A percentile compares a stretch with the other conserved stretches of the same genome.
Conservation (phyloP, 1,140 invertebrate species). For the Harpegnathos saltator region DNA sequence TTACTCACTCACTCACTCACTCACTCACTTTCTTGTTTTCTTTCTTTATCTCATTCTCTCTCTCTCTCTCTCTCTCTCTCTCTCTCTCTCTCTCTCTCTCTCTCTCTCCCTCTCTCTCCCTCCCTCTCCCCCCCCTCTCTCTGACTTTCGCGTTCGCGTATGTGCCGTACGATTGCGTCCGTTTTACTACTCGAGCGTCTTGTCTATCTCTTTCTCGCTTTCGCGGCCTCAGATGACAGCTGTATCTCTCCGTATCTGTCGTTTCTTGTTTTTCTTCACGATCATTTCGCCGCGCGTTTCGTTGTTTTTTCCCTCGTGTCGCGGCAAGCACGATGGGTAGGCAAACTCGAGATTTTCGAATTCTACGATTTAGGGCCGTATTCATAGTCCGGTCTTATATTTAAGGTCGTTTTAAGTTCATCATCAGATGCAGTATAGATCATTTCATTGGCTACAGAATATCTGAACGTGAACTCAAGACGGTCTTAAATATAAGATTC, state of each 20-base stretch:
- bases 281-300: slow-evolving; percentile 9
- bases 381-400: too few relatives aligned
- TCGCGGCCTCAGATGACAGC: neutral
- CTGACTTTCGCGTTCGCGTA: slow-evolving; percentile 25
- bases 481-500: too few relatives aligned
- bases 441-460: too few relatives aligned
- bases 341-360: neutral
- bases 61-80: slow-evolving; percentile 6
- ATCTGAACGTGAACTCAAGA: too few relatives aligned
- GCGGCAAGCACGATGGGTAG: neutral
- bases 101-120: too few relatives aligned
- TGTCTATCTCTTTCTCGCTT: slow-evolving; percentile 11
- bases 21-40: too few relatives aligned
- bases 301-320: neutral
- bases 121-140: neutral
- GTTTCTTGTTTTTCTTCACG: slow-evolving; percentile 1
- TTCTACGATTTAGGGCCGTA: neutral
- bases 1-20: too few relatives aligned
- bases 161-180: slow-evolving; percentile 13
- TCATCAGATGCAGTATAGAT: too few relatives aligned
- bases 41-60: neutral
- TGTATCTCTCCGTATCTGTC: slow-evolving; percentile 9
- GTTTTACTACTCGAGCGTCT: slow-evolving; percentile 25
- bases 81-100: slow-evolving; percentile 5
- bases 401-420: too few relatives aligned